Conservation (phyloP, 2,797 vertebrate genomes). For the Austrolebias charrua region DNA sequence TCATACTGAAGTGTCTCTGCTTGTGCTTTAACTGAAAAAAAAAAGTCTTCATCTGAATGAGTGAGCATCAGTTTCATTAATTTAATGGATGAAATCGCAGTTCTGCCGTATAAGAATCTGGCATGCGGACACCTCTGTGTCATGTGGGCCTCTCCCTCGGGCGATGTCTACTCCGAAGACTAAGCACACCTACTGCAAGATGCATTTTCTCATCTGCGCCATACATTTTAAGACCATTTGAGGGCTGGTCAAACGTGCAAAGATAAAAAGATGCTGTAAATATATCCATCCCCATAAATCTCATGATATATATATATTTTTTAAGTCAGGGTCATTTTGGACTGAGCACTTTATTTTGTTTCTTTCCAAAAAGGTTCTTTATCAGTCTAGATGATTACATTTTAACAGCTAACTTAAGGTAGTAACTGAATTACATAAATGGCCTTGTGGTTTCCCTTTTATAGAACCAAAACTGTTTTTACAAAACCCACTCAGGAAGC, state of each 20-base stretch:
- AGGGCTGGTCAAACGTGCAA: slow-evolving; percentile 17
- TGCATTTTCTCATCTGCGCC: slow-evolving; percentile 16
- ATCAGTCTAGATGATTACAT: slow-evolving; percentile 3
- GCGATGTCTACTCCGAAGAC: slow-evolving; percentile 6
- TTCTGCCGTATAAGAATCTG: slow-evolving; percentile 54
- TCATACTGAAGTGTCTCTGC: slow-evolving; percentile 26
- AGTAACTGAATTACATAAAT: slow-evolving; percentile 12
- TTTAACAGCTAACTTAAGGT: slow-evolving; percentile 8
- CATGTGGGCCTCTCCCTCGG: slow-evolving; percentile 3
- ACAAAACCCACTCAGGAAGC: slow-evolving; percentile 9
- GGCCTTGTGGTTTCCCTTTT: background rate
- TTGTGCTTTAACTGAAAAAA: slow-evolving; percentile 17
- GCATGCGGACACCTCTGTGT: slow-evolving; percentile 18
- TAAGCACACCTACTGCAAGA: slow-evolving; percentile 25
- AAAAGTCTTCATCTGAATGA: slow-evolving; percentile 10
- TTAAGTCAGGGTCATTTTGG: slow-evolving; percentile 34
- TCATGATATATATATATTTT: slow-evolving; percentile 9
- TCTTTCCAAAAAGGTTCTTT: slow-evolving; percentile 24
- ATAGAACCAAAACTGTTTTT: slow-evolving; percentile 2
- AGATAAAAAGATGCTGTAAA: slow-evolving; percentile 33
- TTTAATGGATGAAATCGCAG: slow-evolving; percentile 13
- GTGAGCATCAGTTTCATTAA: slow-evolving; percentile 6
- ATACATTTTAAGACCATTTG: slow-evolving; percentile 22
- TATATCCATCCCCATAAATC: slow-evolving; percentile 34
- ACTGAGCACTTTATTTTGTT: slow-evolving; percentile 44